Evolutionary conservation across 1,140 invertebrate species (phyloP).

Genomic region (Prorops nasuta): DNA sequence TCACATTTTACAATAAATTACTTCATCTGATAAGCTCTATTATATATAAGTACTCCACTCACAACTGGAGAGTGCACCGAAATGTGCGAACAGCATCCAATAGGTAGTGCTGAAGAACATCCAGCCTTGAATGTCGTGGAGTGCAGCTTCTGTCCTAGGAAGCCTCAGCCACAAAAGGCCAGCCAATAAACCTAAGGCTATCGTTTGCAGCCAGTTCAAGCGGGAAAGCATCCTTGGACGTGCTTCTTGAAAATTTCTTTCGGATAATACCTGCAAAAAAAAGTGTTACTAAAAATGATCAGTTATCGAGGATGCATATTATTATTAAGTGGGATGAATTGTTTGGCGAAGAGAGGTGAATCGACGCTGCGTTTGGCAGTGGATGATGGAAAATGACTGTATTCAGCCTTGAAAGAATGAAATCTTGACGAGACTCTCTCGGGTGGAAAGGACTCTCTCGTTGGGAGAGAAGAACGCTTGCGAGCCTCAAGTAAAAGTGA

Average conservation of each 20-base stretch:
- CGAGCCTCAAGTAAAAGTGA: slow-evolving; percentile 25
- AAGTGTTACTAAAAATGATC: background rate
- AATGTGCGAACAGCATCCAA: slow-evolving; percentile 84
- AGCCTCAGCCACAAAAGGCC: slow-evolving; percentile 80
- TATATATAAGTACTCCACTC: no score
- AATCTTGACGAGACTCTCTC: no score
- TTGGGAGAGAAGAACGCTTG: slow-evolving; percentile 18
- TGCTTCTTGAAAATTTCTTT: slow-evolving; percentile 79
- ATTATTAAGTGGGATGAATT: no score
- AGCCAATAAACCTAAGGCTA: slow-evolving; percentile 71
- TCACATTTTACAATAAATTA: no score
- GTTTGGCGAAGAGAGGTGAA: no score
- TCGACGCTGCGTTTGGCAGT: no score
- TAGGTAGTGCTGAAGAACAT: slow-evolving; percentile 86
- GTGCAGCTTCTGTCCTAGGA: slow-evolving; percentile 70
- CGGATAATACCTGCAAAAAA: slow-evolving; percentile 66
- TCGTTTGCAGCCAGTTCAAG: slow-evolving; percentile 79
- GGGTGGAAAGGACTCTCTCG: no score
- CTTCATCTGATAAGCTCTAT: no score
- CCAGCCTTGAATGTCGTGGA: slow-evolving; percentile 82
- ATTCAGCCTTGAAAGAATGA: no score
- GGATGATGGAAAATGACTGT: no score
- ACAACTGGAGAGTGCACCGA: slow-evolving; percentile 78
- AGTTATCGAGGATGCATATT: no score
- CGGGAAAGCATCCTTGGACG: slow-evolving; percentile 76